Conservation (phyloP, 1,140 invertebrate species). For the Pogonomyrmex californicus region DNA sequence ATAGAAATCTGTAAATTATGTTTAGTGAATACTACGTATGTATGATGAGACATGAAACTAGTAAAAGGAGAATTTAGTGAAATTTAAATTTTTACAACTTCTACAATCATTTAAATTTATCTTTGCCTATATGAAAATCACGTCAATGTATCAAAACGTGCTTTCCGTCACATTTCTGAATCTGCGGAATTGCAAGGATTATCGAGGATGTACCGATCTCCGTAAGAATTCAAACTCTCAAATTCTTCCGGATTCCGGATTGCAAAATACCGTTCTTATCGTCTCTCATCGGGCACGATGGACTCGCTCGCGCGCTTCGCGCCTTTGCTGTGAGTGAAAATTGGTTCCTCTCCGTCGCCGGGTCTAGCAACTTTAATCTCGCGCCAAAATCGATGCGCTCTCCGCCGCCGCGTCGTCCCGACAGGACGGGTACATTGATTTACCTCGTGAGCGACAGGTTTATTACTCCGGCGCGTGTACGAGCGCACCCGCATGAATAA, state of each 20-base stretch:
- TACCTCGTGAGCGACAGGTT: slow-evolving; percentile 75
- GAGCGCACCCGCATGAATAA: slow-evolving; percentile 76
- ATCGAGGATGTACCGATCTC: not conserved
- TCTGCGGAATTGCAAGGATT: slow-evolving; percentile 1
- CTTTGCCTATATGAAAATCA: not conserved
- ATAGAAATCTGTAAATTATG: too few species aligned
- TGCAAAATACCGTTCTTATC: slow-evolving; percentile 31
- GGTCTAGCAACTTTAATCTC: slow-evolving; percentile 75
- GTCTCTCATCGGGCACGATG: slow-evolving; percentile 55
- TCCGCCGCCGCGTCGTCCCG: slow-evolving; percentile 56
- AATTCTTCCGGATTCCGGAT: slow-evolving; percentile 20
- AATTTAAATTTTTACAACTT: not conserved
- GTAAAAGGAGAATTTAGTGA: not conserved
- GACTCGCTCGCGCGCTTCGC: slow-evolving; percentile 63
- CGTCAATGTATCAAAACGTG: not conserved
- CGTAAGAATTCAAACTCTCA: not conserved
- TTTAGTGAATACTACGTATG: too few species aligned
- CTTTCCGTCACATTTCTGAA: not conserved
- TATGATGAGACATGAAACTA: too few species aligned
- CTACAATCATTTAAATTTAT: not conserved
- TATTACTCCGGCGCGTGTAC: slow-evolving; percentile 74
- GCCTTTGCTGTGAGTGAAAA: slow-evolving; percentile 70
- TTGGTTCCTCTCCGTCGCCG: slow-evolving; percentile 70
- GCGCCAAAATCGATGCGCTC: slow-evolving; percentile 74
- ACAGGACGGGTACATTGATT: slow-evolving; percentile 71